Evolutionary conservation across 2,888 invertebrate species (phyloP).

Genomic region (Lymantria monacha): DNA sequence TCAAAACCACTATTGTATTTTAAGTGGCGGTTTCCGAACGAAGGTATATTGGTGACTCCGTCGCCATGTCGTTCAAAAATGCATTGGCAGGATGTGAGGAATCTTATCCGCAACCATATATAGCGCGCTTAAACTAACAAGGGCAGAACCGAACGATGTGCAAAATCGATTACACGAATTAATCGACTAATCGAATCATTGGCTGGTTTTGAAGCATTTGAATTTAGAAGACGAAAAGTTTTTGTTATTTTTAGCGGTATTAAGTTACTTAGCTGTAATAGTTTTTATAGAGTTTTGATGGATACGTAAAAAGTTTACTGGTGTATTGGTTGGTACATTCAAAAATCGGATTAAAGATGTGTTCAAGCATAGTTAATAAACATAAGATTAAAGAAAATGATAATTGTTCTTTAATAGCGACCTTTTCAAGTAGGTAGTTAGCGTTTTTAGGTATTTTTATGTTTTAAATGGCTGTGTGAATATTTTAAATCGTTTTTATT

Average conservation of each 20-base stretch:
- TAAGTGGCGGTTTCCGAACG: slow-evolving; percentile 37
- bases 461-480: too few species aligned
- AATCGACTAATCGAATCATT: slow-evolving; percentile 32
- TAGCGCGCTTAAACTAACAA: slow-evolving; percentile 39
- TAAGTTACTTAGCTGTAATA: neutral
- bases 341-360: too few species aligned
- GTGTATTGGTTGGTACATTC: too few species aligned
- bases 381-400: too few species aligned
- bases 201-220: slow-evolving; percentile 15
- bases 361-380: too few species aligned
- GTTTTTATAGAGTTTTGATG: too few species aligned
- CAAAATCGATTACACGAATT: slow-evolving; percentile 40
- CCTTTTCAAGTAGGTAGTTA: too few species aligned
- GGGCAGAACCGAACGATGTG: slow-evolving; percentile 29
- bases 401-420: too few species aligned
- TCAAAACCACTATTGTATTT: slow-evolving; percentile 46
- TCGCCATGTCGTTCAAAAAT: slow-evolving; percentile 29
- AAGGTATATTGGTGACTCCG: slow-evolving; percentile 25
- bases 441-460: too few species aligned
- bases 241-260: slow-evolving; percentile 1
- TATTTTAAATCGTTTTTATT: too few species aligned
- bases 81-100: slow-evolving; percentile 35
- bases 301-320: too few species aligned
- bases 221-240: slow-evolving; percentile 10
- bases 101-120: slow-evolving; percentile 48